Base-by-base conservation (phyloP, 2,888 invertebrate genomes). In the Synergus japonicus region DNA sequence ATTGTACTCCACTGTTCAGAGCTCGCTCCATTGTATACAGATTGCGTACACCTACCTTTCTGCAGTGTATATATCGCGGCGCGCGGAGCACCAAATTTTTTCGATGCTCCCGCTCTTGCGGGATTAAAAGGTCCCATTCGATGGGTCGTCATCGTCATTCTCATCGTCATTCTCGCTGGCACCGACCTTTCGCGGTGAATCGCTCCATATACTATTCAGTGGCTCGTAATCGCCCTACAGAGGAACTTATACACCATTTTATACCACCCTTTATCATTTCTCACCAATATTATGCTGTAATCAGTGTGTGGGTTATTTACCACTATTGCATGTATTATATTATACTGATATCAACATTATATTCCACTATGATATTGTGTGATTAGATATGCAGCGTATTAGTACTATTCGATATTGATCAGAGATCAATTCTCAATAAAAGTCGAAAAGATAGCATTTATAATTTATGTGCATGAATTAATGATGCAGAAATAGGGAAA, bases 1-100 rank as follows among this genome's bases (percentile, higher is more conserved):
- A 88, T 89, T 90, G 87, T 89, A 86, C 87, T 83, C 85, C 87
- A 88, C 87, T 89, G 90, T 90, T 88, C 89, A 86, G 86, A 86
- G 87, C 86, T 87, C 86, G 80, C 81, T 78, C 86, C 81, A 89
- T 90, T 90, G 90, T 90, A 81, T 85, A 80, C 86, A 86, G 88
- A 90, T 88, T 88, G 89, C 88, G 88, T 87, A 88, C 89, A 90
- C 88, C 89, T 89, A 88, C 87, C 85, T 76, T 76, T 79, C 66
- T 76, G 43, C 37, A 66, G 77, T 80, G 78, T 79, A 63, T 76
- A 79, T 78, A 78, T 81, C 79, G 49, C 64, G 54, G 76, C 43
- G 80, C 65, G 80, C 80, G 81, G 79, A 76, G 79, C 78, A 76
- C 80, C 76, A 82, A 84, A 81, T 88, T 87, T 87, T 85, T 86